Evolutionary conservation across 92 coral and sea anemone genomes (phyloP), one percentile per base, ranked within the genome.

Genomic region (Palythoa grandiflora): DNA sequence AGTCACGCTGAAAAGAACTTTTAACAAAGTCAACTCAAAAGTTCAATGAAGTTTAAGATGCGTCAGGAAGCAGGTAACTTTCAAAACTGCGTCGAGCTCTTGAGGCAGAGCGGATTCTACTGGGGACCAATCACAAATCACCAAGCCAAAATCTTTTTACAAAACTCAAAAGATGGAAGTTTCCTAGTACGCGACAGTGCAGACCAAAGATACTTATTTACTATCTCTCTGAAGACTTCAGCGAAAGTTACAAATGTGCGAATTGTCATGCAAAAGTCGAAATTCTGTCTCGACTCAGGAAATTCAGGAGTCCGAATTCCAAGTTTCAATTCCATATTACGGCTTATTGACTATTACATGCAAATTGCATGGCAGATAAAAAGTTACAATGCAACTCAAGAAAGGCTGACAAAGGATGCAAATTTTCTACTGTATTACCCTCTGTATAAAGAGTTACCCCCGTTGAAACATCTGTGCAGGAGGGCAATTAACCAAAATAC

Each of bases 181-280:
- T 97, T 95, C 71, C 91, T 97, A 28, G 65, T 97, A 9, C 91
- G 99, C 15, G 98, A 96, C 39, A 97, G 99, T 75, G 87, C 99
- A 19, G 94, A 95, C 78, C 96, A 95, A 51, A 87, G 89, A 40
- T 94, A 91, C 68, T 79, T 95, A 15, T 97, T 95, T 89, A 91
- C 99, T 60, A 71, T 97, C 28, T 80, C 96, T 78, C 79, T 97
- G 40, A 93, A 87, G 87, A 93, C 95, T 19, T 39, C 78, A 38
- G 54, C 54, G 1, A 93, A 90, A 60, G 95, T 97, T 20, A 94
- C 94, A 17, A 92, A 89, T 75, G 93, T 97, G 11, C 68, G 99
- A 59, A 92, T 97, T 60, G 88, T 89, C 39, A 93, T 97, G 96
- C 72, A 68, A 40, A 65, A 92, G 14, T 94, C 95, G 19, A 89